Conservation (phyloP, 2,113 vertebrate genomes). For the Collichthys lucidus region DNA sequence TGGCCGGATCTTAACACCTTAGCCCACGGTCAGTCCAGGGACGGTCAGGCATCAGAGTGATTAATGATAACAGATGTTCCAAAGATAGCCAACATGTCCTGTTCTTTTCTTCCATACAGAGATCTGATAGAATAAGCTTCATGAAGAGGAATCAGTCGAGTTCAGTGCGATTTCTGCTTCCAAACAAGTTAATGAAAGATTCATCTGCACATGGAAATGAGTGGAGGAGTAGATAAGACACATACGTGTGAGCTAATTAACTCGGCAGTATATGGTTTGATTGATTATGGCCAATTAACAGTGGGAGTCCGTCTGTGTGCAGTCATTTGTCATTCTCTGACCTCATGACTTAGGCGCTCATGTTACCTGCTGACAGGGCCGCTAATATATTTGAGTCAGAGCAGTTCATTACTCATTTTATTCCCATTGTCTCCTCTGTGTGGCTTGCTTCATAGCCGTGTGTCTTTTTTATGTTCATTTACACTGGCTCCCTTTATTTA, state of each 20-base stretch:
- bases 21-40: background rate
- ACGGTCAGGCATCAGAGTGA: constrained; percentile 11
- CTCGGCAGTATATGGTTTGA: constrained; percentile 5
- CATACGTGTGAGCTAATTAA: constrained; percentile 12
- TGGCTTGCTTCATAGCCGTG: constrained; percentile 7
- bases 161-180: background rate
- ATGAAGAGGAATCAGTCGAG: background rate
- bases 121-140: background rate
- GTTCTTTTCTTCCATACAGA: background rate
- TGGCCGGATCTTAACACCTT: background rate
- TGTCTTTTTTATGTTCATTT: constrained; percentile 38
- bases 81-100: constrained; percentile 34
- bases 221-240: background rate
- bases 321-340: constrained; percentile 30
- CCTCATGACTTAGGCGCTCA: background rate
- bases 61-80: constrained; percentile 40
- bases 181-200: constrained; percentile 28
- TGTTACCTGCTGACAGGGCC: constrained; percentile 23
- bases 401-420: constrained; percentile 26
- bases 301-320: constrained; percentile 7
- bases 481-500: constrained; percentile 49
- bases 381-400: constrained; percentile 16
- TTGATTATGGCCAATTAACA: constrained; percentile 43
- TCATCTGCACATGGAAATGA: constrained; percentile 36
- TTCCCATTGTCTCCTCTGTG: constrained; percentile 9